Evolutionary conservation across 2,888 invertebrate genomes (phyloP).

Genomic region (Drosophila neonasuta): DNA sequence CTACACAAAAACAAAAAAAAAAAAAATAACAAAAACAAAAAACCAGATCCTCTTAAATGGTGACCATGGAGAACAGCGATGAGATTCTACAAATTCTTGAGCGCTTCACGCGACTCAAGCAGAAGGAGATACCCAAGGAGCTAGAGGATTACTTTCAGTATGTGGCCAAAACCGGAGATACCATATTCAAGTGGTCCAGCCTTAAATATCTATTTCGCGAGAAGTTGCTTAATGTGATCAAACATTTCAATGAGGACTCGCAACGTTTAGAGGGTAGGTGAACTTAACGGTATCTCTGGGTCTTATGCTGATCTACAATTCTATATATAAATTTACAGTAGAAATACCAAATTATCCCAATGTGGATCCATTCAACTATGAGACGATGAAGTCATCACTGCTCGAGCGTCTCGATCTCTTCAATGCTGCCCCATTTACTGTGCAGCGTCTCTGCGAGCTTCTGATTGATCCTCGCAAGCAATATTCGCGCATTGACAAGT

Average conservation of each 20-base stretch:
- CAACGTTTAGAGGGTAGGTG: constrained; percentile 83
- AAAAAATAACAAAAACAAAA: too few relatives aligned
- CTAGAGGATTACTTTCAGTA: constrained; percentile 93
- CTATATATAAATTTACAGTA: constrained; percentile 1
- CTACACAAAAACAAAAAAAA: too few relatives aligned
- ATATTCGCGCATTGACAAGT: constrained; percentile 97
- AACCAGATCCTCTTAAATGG: constrained; percentile 50
- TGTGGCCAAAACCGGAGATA: constrained; percentile 97
- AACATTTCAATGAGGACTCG: constrained; percentile 92
- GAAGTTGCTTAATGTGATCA: constrained; percentile 92
- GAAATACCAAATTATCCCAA: constrained; percentile 94
- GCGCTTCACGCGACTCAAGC: constrained; percentile 89
- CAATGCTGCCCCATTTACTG: constrained; percentile 96
- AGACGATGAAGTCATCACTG: constrained; percentile 92
- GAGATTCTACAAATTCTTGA: constrained; percentile 92
- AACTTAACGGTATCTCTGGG: too few relatives aligned
- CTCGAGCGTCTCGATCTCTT: constrained; percentile 92
- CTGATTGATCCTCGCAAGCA: constrained; percentile 95
- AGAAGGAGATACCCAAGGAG: constrained; percentile 92
- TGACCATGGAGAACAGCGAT: constrained; percentile 90
- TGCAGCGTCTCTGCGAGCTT: constrained; percentile 97
- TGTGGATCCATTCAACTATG: constrained; percentile 94
- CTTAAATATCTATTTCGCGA: constrained; percentile 94
- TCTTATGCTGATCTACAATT: not conserved
- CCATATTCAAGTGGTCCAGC: constrained; percentile 94